Evolutionary conservation across 2,113 vertebrate genomes (phyloP), one percentile per base, ranked within the genome.

Genomic region (Phasianus colchicus): DNA sequence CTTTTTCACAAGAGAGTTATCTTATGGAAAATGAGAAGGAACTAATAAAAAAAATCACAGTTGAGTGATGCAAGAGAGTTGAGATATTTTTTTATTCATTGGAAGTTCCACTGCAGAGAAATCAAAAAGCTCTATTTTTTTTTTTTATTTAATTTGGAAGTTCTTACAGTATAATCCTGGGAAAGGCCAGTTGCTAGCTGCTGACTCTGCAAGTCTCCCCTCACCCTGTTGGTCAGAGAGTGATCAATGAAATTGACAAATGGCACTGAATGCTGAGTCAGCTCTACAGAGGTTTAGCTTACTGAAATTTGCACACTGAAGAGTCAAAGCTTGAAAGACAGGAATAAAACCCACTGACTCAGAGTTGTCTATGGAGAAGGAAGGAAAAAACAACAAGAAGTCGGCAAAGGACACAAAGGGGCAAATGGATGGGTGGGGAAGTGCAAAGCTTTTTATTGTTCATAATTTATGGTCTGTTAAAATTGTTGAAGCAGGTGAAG

Each of bases 221-320:
- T 73, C 89, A 54, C 24, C 1, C 67, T 64, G 63, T 50, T 86
- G 86, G 69, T 65, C 58, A 86, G 77, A 42, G 70, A 66, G 78
- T 17, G 80, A 97, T 96, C 97, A 95, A 97, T 96, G 90, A 82
- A 95, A 97, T 91, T 96, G 95, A 97, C 83, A 95, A 95, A 96
- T 86, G 93, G 79, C 92, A 95, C 92, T 78, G 76, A 92, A 86
- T 88, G 95, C 96, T 2, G 61, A 93, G 81, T 97, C 95, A 97
- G 96, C 95, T 84, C 94, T 93, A 83, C 67, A 13, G 95, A 88
- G 83, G 54, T 45, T 84, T 92, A 73, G 75, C 85, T 79, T 13
- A 27, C 61, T 65, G 76, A 89, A 93, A 94, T 96, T 36, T 76
- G 83, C 75, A 67, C 57, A 24, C 42, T 25, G 85, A 96, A 86